phyloP scores from a whole-genome alignment of 2,113 vertebrate species.

The Salvelinus namaycush region DNA sequence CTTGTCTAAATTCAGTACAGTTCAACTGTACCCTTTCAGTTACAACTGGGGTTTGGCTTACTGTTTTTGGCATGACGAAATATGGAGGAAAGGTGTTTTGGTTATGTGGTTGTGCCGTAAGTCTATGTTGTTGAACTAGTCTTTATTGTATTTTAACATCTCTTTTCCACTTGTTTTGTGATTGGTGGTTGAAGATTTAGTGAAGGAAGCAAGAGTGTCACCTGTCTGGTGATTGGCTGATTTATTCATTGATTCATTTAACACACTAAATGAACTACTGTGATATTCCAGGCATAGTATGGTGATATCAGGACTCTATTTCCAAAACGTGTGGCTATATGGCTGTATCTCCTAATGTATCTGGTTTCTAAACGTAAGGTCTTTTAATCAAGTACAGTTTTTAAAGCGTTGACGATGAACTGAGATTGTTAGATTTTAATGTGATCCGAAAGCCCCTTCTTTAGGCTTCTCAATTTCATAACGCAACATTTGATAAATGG shows the following conservation, averaged over 20 bases:
- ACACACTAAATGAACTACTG: neutral
- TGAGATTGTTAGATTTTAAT: too few species aligned
- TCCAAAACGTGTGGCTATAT: neutral
- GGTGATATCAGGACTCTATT: neutral
- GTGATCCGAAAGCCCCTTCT: too few species aligned
- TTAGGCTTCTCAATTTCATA: too few species aligned
- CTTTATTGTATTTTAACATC: neutral
- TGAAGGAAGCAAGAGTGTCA: neutral
- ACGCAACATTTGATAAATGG: too few species aligned
- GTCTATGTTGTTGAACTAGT: neutral
- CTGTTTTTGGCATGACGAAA: neutral
- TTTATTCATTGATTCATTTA: neutral
- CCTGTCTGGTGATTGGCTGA: neutral
- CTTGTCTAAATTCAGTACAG: neutral
- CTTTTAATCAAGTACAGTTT: too few species aligned
- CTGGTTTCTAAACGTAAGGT: neutral
- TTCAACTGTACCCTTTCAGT: too few species aligned
- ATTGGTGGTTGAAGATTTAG: conserved; percentile 2
- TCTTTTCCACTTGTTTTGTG: neutral
- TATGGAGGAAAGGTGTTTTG: neutral
- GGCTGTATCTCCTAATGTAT: neutral
- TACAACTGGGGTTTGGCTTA: too few species aligned
- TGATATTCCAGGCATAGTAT: conserved; percentile 3
- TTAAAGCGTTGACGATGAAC: too few species aligned
- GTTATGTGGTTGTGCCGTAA: neutral